Base-by-base conservation (phyloP, 2,888 invertebrate genomes). In the Melanargia galathea region DNA sequence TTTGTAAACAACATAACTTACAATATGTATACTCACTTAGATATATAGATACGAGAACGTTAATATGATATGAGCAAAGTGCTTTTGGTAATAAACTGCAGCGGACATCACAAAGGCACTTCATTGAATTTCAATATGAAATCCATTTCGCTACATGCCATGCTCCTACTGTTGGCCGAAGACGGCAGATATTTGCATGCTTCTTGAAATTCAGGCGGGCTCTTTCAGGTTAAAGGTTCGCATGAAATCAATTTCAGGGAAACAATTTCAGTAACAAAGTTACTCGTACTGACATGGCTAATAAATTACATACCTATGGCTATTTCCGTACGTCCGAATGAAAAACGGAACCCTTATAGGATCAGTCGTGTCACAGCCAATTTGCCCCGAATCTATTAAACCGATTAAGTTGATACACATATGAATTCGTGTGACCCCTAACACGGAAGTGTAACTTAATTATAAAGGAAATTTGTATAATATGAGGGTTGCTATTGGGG, bases 121-220 rank as follows among this genome's bases (percentile, higher is more conserved):
- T 74, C 80, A 82, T 82, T 79, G 79, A 75, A 79, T 79, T 79
- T 76, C 76, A 75, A 76, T 75, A 73, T 72, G 73, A 76, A 78
- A 75, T 69, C 66, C 64, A 65, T 65, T 66, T 65, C 45, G 62
- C 65, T 69, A 55, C 60, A 57, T 64, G 64, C 59, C 60, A 57
- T 64, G 64, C 59, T 52, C 60, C 58, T 48, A 62, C 48, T 57
- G 46, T 48, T 63, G 16, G 16, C 62, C 55, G 57, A 59, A 60
- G 56, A 65, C 63, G 63, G 58, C 43, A 63, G 35, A 66, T 64
- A 66, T 65, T 64, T 65, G 49, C 62, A 62, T 63, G 24, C 55
- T 49, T 45, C 58, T 22, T 24, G 22, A 56, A 51, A 51, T 24
- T 45, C 20, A 45, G 35, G 11, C 45, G 20, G 18, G 16, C 48